phyloP scores from a whole-genome alignment of 2,113 vertebrate species.

The Mustela nigripes region DNA sequence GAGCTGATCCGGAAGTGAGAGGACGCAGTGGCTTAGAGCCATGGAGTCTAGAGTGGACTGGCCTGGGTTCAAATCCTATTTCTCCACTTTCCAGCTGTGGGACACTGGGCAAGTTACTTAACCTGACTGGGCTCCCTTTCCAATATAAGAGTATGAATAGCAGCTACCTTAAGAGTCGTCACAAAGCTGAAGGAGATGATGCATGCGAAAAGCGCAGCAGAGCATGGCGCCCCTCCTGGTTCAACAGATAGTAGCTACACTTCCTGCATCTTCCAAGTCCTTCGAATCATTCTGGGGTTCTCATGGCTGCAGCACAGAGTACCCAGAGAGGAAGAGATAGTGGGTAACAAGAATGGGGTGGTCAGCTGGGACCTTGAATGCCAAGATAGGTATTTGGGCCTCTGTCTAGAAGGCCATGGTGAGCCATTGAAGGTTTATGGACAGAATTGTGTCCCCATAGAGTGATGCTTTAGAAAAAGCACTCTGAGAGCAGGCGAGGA shows the following conservation, averaged over 20 bases:
- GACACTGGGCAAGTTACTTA: background rate
- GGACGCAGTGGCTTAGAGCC: background rate
- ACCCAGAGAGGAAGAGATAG: background rate
- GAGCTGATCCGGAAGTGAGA: background rate
- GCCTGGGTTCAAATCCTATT: background rate
- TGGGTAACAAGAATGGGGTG: background rate
- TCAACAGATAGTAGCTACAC: background rate
- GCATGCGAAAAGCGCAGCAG: background rate
- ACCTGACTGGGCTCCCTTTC: background rate
- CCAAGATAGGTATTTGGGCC: background rate
- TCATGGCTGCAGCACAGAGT: background rate
- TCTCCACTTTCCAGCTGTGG: background rate
- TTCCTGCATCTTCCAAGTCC: background rate
- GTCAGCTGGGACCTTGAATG: background rate
- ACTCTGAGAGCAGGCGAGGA: background rate
- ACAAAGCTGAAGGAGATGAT: background rate
- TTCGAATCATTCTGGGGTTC: background rate
- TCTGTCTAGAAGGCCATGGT: background rate
- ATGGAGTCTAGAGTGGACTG: background rate
- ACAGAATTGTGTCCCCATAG: background rate
- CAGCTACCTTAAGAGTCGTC: too few relatives aligned
- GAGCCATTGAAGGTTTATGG: background rate
- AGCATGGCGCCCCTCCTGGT: background rate
- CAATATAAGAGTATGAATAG: background rate
- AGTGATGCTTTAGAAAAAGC: background rate